A percentile compares a stretch with the other conserved stretches of the same genome.
Conservation (phyloP, 2,888 invertebrate species). For the Drosophila greeni region DNA sequence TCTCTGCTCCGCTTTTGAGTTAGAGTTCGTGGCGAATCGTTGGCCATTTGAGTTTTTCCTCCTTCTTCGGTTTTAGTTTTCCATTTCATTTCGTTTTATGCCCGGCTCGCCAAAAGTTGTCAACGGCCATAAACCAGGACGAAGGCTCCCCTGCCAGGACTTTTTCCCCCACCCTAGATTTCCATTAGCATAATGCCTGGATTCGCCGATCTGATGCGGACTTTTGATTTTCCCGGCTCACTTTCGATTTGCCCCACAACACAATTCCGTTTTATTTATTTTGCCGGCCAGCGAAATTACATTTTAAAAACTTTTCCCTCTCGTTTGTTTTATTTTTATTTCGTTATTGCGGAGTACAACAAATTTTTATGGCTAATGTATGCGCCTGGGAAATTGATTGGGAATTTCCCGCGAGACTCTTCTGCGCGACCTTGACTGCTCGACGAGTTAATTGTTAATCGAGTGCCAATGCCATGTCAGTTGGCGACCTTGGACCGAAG, state of each 20-base stretch:
- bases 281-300: slow-evolving; percentile 57
- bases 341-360: slow-evolving; percentile 19
- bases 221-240: slow-evolving; percentile 33
- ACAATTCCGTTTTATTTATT: slow-evolving; percentile 71
- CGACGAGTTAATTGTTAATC: slow-evolving; percentile 35
- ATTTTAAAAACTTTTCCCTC: slow-evolving; percentile 70
- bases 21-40: slow-evolving; percentile 66
- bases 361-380: slow-evolving; percentile 75
- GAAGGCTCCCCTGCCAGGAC: slow-evolving; percentile 31
- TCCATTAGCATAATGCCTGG: slow-evolving; percentile 72
- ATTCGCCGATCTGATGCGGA: slow-evolving; percentile 50
- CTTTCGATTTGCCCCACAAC: slow-evolving; percentile 62
- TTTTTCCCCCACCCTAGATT: slow-evolving; percentile 33
- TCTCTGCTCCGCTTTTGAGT: slow-evolving; percentile 40
- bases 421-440: slow-evolving; percentile 27
- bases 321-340: slow-evolving; percentile 54
- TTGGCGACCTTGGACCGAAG: slow-evolving; percentile 57
- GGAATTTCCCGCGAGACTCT: slow-evolving; percentile 1
- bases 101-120: slow-evolving; percentile 65
- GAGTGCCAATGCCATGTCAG: slow-evolving; percentile 56
- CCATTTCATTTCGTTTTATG: slow-evolving; percentile 72
- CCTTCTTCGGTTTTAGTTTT: slow-evolving; percentile 60
- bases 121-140: slow-evolving; percentile 62
- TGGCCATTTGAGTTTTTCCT: slow-evolving; percentile 27
- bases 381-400: slow-evolving; percentile 68